phyloP scores from a whole-genome alignment of 2,888 invertebrate species.

The Thymelicus sylvestris region DNA sequence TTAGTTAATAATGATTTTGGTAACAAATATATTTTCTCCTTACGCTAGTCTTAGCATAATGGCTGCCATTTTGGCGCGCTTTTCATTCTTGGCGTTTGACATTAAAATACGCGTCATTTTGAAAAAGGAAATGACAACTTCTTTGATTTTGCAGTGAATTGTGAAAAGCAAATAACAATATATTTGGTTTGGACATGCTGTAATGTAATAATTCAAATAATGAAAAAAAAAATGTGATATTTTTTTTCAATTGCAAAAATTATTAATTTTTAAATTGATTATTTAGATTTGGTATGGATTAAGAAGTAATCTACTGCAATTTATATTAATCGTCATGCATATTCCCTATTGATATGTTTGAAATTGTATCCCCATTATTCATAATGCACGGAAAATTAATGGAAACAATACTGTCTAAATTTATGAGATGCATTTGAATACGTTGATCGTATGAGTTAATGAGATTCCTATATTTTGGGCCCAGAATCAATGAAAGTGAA shows the following conservation, averaged over 20 bases:
- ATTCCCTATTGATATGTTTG: slow-evolving; percentile 2
- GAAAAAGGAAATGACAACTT: too few relatives aligned
- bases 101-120: too few relatives aligned
- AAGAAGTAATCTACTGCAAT: neutral
- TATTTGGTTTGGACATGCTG: too few relatives aligned
- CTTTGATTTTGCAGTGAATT: neutral
- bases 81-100: neutral
- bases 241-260: neutral
- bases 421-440: too few relatives aligned
- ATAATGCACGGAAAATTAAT: too few relatives aligned
- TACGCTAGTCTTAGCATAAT: too few relatives aligned
- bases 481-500: neutral
- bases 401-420: too few relatives aligned
- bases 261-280: neutral
- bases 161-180: too few relatives aligned
- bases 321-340: slow-evolving; percentile 1
- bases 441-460: neutral
- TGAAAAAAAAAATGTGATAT: neutral
- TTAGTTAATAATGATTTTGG: too few relatives aligned
- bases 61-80: neutral
- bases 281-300: neutral
- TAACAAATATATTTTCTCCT: too few relatives aligned
- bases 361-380: neutral
- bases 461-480: neutral
- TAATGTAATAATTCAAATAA: neutral